These are phyloP conservation scores for Aphelocoma californica DNA, from an alignment of 2,797 vertebrate species.

Conservation along the genomic window DNA sequence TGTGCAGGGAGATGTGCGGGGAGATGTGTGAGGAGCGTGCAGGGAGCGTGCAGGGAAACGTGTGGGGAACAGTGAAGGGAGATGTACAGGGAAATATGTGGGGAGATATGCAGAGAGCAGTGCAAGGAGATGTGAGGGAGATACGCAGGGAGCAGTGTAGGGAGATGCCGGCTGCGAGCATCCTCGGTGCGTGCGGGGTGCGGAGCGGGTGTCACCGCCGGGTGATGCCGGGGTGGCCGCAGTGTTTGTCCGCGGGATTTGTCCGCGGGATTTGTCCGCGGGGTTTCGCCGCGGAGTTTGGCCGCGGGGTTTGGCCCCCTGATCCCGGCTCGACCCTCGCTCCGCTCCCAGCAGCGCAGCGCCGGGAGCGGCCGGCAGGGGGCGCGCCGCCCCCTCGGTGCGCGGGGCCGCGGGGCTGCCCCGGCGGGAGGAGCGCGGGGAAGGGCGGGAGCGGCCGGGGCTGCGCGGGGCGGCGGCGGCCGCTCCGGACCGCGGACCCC, in stretches of 20 bases:
- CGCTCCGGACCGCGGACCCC: neutral
- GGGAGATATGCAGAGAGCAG: too few relatives aligned
- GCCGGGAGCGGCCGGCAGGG: neutral
- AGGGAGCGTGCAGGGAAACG: too few relatives aligned
- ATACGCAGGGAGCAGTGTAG: fast-evolving
- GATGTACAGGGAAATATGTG: too few relatives aligned
- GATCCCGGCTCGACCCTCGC: neutral
- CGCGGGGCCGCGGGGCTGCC: neutral
- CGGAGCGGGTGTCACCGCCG: neutral
- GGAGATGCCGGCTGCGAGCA: neutral
- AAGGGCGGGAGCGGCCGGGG: neutral
- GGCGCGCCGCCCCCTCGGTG: neutral
- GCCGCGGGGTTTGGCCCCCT: neutral
- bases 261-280: too few relatives aligned
- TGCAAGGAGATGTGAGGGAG: neutral
- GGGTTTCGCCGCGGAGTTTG: too few relatives aligned
- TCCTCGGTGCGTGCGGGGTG: fast-evolving
- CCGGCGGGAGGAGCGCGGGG: slow-evolving; percentile 12
- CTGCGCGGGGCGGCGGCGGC: neutral
- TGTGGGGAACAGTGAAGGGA: neutral
- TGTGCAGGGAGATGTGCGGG: neutral
- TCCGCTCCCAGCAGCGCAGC: neutral
- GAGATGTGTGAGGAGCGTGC: neutral
- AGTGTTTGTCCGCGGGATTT: neutral
- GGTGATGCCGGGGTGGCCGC: neutral